Evolutionary conservation across 92 coral and sea anemone species (phyloP).

Genomic region (Parazoanthus darwini): DNA sequence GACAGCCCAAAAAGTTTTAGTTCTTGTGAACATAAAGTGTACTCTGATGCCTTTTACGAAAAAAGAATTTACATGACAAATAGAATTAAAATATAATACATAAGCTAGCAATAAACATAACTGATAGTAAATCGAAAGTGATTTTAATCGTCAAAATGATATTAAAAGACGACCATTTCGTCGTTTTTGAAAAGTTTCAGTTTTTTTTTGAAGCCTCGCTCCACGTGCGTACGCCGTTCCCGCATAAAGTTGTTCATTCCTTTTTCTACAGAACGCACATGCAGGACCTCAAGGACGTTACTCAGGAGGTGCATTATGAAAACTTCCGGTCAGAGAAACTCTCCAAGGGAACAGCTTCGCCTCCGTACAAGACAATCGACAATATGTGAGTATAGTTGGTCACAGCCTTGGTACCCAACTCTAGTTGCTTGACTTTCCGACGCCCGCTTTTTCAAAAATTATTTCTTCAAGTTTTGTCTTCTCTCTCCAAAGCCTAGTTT

Average conservation of each 20-base stretch:
- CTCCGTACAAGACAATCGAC: conserved; percentile 67
- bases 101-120: too few species aligned
- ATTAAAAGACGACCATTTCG: background rate
- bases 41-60: too few species aligned
- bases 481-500: too few species aligned
- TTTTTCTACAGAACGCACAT: conserved; percentile 78
- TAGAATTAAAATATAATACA: background rate
- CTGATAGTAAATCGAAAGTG: too few species aligned
- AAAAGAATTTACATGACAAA: too few species aligned
- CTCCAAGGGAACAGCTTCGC: conserved; percentile 65
- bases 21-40: too few species aligned
- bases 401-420: background rate
- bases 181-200: background rate
- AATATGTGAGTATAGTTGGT: conserved; percentile 52
- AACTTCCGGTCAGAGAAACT: conserved; percentile 90
- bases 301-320: conserved; percentile 98
- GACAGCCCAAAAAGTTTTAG: too few species aligned
- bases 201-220: background rate
- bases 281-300: conserved; percentile 97
- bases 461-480: too few species aligned
- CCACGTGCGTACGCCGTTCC: too few species aligned
- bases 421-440: background rate
- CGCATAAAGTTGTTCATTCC: background rate
- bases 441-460: too few species aligned
- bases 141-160: too few species aligned